A percentile compares a stretch with the other conserved stretches of the same genome.
phyloP scores from a whole-genome alignment of 2,113 vertebrate species.

The Pitta sordida region DNA sequence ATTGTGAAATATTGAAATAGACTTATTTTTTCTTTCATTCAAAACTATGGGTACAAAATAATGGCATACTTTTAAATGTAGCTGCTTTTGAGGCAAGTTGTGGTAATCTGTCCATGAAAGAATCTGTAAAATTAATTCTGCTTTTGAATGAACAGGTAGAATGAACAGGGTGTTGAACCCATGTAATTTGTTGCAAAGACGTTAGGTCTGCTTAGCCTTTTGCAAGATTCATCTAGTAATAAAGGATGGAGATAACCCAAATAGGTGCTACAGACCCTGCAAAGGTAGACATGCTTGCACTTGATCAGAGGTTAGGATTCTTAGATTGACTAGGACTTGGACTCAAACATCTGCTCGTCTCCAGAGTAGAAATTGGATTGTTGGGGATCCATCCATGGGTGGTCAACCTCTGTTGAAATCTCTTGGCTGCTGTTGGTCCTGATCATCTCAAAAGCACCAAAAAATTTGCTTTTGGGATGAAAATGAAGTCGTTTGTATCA shows the following conservation, averaged over 20 bases:
- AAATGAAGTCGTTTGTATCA: neutral
- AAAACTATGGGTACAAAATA: neutral
- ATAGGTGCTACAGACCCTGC: neutral
- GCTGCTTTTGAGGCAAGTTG: neutral
- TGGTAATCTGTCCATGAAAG: neutral
- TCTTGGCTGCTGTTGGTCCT: neutral
- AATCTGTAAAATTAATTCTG: neutral
- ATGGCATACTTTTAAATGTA: neutral
- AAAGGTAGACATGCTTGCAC: neutral
- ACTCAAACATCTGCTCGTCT: neutral
- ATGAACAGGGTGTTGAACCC: neutral
- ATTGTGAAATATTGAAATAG: neutral
- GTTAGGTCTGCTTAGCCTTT: neutral
- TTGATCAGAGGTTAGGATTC: neutral
- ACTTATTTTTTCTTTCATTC: neutral
- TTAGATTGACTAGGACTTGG: fast-evolving
- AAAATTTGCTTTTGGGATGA: neutral
- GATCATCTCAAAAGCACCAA: neutral
- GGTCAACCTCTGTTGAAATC: neutral
- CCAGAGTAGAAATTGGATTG: neutral
- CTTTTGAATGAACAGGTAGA: neutral
- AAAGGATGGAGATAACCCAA: neutral
- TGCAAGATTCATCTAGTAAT: neutral
- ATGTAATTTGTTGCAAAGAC: neutral
- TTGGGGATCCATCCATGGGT: neutral